Conservation (phyloP, 1,140 invertebrate species). For the Caerostris darwini region DNA sequence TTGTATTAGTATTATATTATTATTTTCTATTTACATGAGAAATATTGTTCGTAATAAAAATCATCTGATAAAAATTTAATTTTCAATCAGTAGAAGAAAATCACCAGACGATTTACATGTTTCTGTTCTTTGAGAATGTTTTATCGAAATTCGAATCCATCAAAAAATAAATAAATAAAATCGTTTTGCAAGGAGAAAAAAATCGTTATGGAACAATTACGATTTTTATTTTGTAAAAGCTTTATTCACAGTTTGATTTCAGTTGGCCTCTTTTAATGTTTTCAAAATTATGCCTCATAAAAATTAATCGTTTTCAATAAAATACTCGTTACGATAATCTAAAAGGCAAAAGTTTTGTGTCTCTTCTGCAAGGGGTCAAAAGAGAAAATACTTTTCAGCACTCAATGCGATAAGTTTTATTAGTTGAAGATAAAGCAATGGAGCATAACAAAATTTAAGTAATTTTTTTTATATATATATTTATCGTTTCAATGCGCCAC, state of each 20-base stretch:
- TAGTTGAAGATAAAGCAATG: not conserved
- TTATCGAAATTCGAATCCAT: no score
- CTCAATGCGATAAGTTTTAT: not conserved
- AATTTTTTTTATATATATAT: not conserved
- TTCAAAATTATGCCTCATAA: not conserved
- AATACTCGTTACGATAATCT: conserved; percentile 13
- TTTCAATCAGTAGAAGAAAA: no score
- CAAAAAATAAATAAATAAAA: no score
- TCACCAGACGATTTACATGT: no score
- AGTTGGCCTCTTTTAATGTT: not conserved
- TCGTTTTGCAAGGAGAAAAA: no score
- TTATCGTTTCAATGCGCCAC: not conserved
- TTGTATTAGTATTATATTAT: no score
- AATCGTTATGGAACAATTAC: no score
- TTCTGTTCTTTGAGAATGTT: no score
- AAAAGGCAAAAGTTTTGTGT: not conserved
- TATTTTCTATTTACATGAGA: no score
- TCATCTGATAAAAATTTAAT: no score
- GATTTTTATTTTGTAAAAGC: no score
- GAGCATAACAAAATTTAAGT: conserved; percentile 22
- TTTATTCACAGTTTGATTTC: not conserved
- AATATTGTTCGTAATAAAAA: no score
- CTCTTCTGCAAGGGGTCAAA: not conserved
- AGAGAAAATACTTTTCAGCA: not conserved
- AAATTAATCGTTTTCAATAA: conserved; percentile 47